A percentile compares a stretch with the other conserved stretches of the same genome.
These are phyloP conservation scores for Percina caprodes DNA, from an alignment of 2,113 vertebrate genomes.

Conservation along the genomic window DNA sequence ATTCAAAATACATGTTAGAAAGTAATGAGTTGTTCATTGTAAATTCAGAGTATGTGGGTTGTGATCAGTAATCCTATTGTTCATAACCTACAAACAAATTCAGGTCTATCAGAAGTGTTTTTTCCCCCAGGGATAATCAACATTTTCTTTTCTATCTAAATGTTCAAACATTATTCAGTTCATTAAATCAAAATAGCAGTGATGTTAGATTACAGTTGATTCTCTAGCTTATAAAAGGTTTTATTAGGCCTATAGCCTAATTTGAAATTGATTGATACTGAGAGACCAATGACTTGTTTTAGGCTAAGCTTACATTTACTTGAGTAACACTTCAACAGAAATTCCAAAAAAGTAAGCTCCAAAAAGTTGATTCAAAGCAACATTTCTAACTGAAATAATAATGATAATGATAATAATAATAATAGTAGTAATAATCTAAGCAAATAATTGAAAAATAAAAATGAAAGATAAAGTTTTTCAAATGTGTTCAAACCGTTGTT, in stretches of 20 bases:
- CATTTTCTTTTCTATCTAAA: not conserved
- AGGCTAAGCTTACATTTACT: not conserved
- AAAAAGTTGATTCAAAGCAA: not conserved
- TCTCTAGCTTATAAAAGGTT: slow-evolving; percentile 1
- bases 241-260: not conserved
- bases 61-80: not conserved
- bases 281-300: not conserved
- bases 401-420: not conserved
- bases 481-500: slow-evolving; percentile 1
- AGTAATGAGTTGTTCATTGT: not conserved
- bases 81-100: not conserved
- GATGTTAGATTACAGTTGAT: not conserved
- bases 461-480: not conserved
- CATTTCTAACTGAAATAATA: not conserved
- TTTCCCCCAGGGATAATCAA: too few relatives aligned
- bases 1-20: not conserved
- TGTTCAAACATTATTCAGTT: not conserved
- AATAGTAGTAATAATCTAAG: not conserved
- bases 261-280: not conserved
- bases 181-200: not conserved
- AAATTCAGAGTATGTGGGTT: not conserved
- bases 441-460: not conserved
- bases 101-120: not conserved
- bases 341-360: not conserved
- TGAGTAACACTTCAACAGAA: not conserved